Base-by-base conservation (phyloP, 2,797 vertebrate species). In the Neosalanx taihuensis region DNA sequence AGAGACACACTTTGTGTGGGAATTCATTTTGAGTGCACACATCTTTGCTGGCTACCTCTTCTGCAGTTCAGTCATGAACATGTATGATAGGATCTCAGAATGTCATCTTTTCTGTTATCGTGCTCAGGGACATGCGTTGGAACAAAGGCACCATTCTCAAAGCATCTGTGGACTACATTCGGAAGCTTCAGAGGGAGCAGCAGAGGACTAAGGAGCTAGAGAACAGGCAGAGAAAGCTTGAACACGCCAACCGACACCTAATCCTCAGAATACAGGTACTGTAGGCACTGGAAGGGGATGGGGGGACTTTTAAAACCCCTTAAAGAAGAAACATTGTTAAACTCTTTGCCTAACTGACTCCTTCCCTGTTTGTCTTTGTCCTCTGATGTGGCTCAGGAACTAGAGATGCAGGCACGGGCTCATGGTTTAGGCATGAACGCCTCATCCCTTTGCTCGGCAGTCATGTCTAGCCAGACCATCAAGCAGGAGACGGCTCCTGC, bases 111-210 rank as follows among this genome's bases (percentile, higher is more conserved):
- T 53, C 51, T n/a, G 7, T 53, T 3, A 17, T 62, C 18, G 46
- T 76, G 73, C 63, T 74, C 77, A 99, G 97, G 75, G 97, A 99
- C 82, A 98, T 98, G 97, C 95, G 97, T 83, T 99, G 97, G 97
- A 99, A 99, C 89, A 99, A 99, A 89, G 97, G 97, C 69, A 99
- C 97, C 72, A 99, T 99, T 86, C 91, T 99, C 46, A 99, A 99
- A 85, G 97, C 97, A 0, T 99, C 97, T 0, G 97, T 99, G 85
- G 97, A 99, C 84, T 99, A 99, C 78, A 99, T 99, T 85, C 92
- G 95, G 76, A 99, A 96, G 86, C 90, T 99, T 31, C 97, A 99
- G 70, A 83, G 96, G 72, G 97, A 99, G 3, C 97, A 98, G 79
- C 97, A 95, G 57, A 92, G 97, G 15, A 93, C 95, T 0, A 99